Evolutionary conservation across 2,113 vertebrate genomes (phyloP).

Genomic region (Myotis lucifugus): DNA sequence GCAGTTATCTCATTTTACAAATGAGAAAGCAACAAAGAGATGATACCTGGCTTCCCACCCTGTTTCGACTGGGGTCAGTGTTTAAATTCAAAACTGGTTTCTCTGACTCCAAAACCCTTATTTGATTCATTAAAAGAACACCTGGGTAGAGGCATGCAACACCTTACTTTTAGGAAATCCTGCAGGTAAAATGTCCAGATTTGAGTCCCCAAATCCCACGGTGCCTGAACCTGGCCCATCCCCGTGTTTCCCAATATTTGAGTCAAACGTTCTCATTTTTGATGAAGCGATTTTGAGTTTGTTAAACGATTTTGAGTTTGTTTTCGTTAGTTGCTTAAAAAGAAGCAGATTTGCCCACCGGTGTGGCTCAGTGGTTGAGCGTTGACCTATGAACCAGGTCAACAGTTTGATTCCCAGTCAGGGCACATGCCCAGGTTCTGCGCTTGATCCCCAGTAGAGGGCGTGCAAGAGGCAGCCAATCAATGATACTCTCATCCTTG

Average conservation of each 20-base stretch:
- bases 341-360: no score
- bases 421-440: no score
- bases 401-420: no score
- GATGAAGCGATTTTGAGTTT: background rate
- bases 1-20: background rate
- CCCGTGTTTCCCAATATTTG: background rate
- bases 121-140: background rate
- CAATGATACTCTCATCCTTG: no score
- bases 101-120: background rate
- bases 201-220: background rate
- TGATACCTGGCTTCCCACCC: background rate
- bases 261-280: background rate
- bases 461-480: no score
- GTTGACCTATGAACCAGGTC: no score
- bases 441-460: no score
- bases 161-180: background rate
- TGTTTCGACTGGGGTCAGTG: background rate
- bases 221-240: background rate
- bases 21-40: background rate
- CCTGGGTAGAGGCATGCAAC: background rate
- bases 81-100: background rate
- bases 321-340: background rate
- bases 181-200: background rate
- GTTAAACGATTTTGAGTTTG: background rate
- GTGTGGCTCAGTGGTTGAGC: no score